Conservation (phyloP, 2,888 invertebrate genomes). For the Tupiocoris notatus region DNA sequence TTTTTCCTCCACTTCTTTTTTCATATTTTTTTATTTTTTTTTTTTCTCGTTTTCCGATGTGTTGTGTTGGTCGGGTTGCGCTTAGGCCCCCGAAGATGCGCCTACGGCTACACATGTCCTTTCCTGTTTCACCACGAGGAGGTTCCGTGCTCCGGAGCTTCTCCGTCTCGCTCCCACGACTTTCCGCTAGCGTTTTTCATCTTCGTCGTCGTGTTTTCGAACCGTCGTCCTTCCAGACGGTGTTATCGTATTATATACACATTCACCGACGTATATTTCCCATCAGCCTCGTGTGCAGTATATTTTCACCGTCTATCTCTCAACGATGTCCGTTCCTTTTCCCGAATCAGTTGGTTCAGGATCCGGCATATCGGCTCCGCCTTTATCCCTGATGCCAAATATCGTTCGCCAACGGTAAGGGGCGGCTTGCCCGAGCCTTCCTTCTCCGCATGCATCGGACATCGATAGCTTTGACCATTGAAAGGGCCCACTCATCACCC, state of each 20-base stretch:
- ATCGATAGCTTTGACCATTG: neutral
- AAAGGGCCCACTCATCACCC: neutral
- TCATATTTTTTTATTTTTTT: neutral
- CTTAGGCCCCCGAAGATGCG: constrained; percentile 36
- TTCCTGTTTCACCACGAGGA: constrained; percentile 20
- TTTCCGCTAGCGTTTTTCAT: constrained; percentile 4
- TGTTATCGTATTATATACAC: constrained; percentile 33
- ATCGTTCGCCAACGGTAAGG: neutral
- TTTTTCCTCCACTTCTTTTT: too few relatives aligned
- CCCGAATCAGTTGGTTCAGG: too few relatives aligned
- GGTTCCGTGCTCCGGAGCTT: neutral
- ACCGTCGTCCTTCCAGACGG: constrained; percentile 4
- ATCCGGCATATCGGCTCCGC: neutral
- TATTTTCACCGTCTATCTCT: neutral
- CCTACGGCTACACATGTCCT: constrained; percentile 35
- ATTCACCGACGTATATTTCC: constrained; percentile 24
- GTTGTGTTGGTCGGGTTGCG: constrained; percentile 35
- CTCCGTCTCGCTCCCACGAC: neutral
- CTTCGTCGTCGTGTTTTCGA: neutral
- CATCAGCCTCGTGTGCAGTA: neutral
- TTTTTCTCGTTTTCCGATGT: constrained; percentile 22
- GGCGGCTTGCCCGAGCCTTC: neutral
- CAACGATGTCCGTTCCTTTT: too few relatives aligned
- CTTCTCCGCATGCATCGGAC: neutral
- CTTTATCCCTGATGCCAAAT: neutral